A percentile compares a stretch with the other conserved stretches of the same genome.
phyloP scores from a whole-genome alignment of 2,888 invertebrate genomes.

The Cantharis nigra region DNA sequence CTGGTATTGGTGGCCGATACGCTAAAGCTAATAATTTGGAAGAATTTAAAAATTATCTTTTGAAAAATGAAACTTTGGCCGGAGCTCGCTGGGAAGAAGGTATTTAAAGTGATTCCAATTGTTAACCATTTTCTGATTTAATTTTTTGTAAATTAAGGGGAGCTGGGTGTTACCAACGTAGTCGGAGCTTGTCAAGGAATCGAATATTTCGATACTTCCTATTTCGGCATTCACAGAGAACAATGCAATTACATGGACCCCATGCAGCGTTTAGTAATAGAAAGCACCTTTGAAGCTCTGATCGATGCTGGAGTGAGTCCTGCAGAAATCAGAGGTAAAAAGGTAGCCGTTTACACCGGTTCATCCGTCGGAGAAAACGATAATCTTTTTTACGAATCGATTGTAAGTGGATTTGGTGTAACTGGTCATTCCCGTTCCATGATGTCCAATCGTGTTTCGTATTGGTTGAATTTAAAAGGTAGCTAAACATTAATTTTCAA shows the following conservation, averaged over 20 bases:
- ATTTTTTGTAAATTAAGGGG: slow-evolving; percentile 40
- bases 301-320: slow-evolving; percentile 58
- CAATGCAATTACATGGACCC: slow-evolving; percentile 57
- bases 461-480: slow-evolving; percentile 86
- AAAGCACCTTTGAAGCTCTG: slow-evolving; percentile 56
- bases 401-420: slow-evolving; percentile 65
- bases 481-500: neutral
- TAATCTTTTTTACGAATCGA: slow-evolving; percentile 58
- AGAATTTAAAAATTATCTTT: slow-evolving; percentile 62
- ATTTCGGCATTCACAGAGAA: slow-evolving; percentile 58
- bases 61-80: slow-evolving; percentile 49
- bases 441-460: slow-evolving; percentile 93
- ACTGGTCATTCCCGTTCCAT: slow-evolving; percentile 86
- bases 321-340: slow-evolving; percentile 51
- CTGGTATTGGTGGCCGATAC: slow-evolving; percentile 60
- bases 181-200: slow-evolving; percentile 50
- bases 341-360: slow-evolving; percentile 55
- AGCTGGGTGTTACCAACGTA: slow-evolving; percentile 48
- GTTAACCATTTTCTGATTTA: neutral
- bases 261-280: slow-evolving; percentile 54
- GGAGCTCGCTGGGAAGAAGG: slow-evolving; percentile 50
- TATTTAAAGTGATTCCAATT: slow-evolving; percentile 28
- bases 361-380: slow-evolving; percentile 57
- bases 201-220: slow-evolving; percentile 55
- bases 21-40: slow-evolving; percentile 65